phyloP scores from a whole-genome alignment of 2,113 vertebrate species.

The Sturnus vulgaris region DNA sequence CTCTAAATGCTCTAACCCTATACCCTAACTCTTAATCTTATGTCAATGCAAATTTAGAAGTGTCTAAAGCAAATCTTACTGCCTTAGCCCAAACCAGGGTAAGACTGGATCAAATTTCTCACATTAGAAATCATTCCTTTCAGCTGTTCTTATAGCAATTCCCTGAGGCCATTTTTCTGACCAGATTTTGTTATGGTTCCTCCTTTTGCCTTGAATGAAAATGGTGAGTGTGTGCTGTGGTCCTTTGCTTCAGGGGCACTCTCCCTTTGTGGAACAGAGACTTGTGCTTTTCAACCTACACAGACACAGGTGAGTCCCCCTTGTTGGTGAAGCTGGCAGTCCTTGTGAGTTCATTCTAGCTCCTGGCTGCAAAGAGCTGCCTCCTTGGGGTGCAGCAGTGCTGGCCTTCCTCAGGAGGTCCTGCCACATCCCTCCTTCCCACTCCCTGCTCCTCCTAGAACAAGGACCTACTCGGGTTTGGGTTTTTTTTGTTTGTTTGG shows the following conservation, averaged over 20 bases:
- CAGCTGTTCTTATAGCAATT: background rate
- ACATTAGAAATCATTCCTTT: background rate
- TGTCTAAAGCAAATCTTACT: background rate
- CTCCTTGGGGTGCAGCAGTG: background rate
- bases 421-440: background rate
- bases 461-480: accelerated
- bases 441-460: background rate
- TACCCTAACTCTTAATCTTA: background rate
- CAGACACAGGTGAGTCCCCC: accelerated
- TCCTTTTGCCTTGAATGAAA: background rate
- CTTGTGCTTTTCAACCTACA: background rate
- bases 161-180: background rate
- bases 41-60: background rate
- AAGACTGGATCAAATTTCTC: background rate
- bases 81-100: background rate
- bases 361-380: background rate
- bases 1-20: background rate
- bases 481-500: too few relatives aligned
- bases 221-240: accelerated
- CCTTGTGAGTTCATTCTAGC: background rate
- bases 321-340: background rate
- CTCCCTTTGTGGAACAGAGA: background rate
- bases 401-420: background rate
- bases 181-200: background rate
- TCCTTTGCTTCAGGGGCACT: background rate